Conservation (phyloP, 2,113 vertebrate genomes). For the Podarcis raffonei region DNA sequence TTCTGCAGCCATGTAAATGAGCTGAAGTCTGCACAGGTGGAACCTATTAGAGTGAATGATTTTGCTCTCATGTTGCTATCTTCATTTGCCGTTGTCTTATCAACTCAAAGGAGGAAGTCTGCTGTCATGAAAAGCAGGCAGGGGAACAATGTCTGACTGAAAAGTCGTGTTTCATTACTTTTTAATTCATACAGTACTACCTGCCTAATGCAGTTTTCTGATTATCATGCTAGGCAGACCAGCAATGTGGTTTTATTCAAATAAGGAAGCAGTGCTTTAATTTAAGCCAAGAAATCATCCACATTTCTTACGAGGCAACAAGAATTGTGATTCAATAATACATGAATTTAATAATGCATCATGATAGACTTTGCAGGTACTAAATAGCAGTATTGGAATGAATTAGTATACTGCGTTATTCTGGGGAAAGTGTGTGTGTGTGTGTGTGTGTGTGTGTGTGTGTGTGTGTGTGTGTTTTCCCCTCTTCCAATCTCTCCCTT, state of each 20-base stretch:
- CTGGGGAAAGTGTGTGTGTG: constrained; percentile 35
- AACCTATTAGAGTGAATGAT: constrained; percentile 83
- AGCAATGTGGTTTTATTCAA: constrained; percentile 84
- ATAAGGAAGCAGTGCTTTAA: constrained; percentile 81
- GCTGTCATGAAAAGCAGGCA: constrained; percentile 81
- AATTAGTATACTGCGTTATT: constrained; percentile 69
- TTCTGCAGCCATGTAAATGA: constrained; percentile 89
- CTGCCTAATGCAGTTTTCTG: constrained; percentile 96
- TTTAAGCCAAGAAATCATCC: constrained; percentile 82
- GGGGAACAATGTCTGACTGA: constrained; percentile 88
- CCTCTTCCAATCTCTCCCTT: not conserved
- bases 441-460: not conserved
- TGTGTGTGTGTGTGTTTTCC: not conserved
- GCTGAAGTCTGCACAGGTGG: constrained; percentile 80
- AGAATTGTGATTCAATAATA: constrained; percentile 83
- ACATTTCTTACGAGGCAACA: constrained; percentile 82
- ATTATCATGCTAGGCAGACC: constrained; percentile 81
- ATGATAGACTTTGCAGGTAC: constrained; percentile 79
- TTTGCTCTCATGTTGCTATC: constrained; percentile 81
- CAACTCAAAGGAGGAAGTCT: constrained; percentile 78
- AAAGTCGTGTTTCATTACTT: constrained; percentile 95
- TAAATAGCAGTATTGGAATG: constrained; percentile 77
- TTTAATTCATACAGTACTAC: constrained; percentile 94
- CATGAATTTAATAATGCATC: constrained; percentile 87
- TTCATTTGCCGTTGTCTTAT: constrained; percentile 84